Conservation (phyloP, 37 sponge, comb jelly and placozoan genomes). For the Eunapius fragilis region DNA sequence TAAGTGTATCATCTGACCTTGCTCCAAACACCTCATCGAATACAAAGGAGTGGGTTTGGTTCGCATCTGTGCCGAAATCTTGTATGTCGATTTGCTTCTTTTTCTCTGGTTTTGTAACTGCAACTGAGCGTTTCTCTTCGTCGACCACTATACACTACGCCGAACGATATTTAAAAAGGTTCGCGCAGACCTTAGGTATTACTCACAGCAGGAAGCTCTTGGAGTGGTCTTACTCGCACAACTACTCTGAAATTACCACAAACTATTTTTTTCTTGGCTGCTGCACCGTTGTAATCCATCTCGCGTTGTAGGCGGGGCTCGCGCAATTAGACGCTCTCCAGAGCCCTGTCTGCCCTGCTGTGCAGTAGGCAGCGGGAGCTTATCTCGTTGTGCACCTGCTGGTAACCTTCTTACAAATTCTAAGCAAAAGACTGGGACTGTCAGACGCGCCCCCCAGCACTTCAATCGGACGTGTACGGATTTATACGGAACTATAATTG, state of each 20-base stretch:
- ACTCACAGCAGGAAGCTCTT: conserved; percentile 38
- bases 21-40: conserved; percentile 52
- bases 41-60: conserved; percentile 51
- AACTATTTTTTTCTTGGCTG: background rate
- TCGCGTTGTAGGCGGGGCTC: background rate
- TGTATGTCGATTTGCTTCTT: conserved; percentile 58
- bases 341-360: background rate
- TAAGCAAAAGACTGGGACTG: background rate
- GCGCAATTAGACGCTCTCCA: background rate
- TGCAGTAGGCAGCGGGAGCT: background rate
- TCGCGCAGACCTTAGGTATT: background rate
- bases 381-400: background rate
- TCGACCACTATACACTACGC: conserved; percentile 51
- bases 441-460: background rate
- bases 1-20: conserved; percentile 11
- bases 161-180: background rate
- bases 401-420: background rate
- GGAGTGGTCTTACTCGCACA: conserved; percentile 80
- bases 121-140: conserved; percentile 14
- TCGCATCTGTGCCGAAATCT: conserved; percentile 51
- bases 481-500: background rate
- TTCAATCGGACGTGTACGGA: background rate
- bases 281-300: background rate
- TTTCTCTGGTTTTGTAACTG: conserved; percentile 24
- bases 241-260: conserved; percentile 82